A percentile compares a stretch with the other conserved stretches of the same genome.
These are phyloP conservation scores for Riparia riparia DNA, from an alignment of 2,113 vertebrate species.

Conservation along the genomic window DNA sequence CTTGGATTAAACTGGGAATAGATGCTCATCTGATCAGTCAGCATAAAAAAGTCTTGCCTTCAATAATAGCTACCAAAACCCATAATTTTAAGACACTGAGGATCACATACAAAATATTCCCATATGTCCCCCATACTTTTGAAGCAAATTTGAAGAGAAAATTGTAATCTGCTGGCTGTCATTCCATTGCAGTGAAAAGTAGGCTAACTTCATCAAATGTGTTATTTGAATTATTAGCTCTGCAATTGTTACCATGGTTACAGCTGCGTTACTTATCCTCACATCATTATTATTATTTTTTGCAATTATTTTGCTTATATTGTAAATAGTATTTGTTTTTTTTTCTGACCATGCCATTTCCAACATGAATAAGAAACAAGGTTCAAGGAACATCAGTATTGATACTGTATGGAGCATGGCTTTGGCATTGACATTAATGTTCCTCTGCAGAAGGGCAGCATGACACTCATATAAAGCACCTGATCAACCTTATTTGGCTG, in stretches of 20 bases:
- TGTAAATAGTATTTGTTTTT: conserved; percentile 53
- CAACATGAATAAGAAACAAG: neutral
- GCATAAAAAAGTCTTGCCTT: neutral
- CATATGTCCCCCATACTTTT: neutral
- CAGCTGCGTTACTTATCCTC: conserved; percentile 32
- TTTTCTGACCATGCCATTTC: conserved; percentile 27
- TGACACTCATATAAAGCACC: conserved; percentile 35
- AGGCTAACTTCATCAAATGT: conserved; percentile 15
- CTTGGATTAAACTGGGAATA: neutral
- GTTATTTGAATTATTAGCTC: conserved; percentile 58
- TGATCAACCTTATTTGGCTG: conserved; percentile 2
- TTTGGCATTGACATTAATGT: conserved; percentile 36
- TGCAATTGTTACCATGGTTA: conserved; percentile 52
- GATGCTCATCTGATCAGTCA: neutral
- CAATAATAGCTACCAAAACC: neutral
- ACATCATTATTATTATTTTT: conserved; percentile 46
- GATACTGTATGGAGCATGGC: neutral
- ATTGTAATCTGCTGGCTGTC: neutral
- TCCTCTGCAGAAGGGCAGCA: conserved; percentile 16
- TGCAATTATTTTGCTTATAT: conserved; percentile 34
- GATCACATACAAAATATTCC: neutral
- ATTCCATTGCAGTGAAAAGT: conserved; percentile 29
- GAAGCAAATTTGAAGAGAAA: neutral
- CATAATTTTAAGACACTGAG: neutral
- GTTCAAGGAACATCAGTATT: conserved; percentile 31